Base-by-base conservation (phyloP, 1,140 invertebrate species). In the Brachionus sp. region DNA sequence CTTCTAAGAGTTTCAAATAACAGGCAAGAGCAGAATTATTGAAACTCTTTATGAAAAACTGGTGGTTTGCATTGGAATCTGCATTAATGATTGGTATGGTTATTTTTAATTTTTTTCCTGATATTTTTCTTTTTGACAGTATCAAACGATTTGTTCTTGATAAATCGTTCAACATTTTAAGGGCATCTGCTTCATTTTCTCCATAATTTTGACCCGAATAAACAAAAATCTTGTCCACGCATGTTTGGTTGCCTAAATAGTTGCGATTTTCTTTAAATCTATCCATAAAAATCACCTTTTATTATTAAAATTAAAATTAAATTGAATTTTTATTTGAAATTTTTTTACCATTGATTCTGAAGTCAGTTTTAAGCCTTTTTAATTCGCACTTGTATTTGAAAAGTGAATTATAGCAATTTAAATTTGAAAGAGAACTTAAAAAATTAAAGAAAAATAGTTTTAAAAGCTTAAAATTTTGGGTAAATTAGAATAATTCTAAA, bases 161-260 rank as follows among this genome's bases (percentile, higher is more conserved):
- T 25, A 75, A 75, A 12, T 75, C 70, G 19, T 75, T 75, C 13
- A 75, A 46, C 16, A 23, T 46, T 46, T 46, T 75, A 5, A 75
- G 44, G 9, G 42, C 70, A 25, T 44, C 19, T 4, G 19, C 70
- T 50, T 75, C 70, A 9, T 46, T 75, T 25, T 75, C 29, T 75
- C 70, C 70, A 46, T 75, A 75, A 75, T 75, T 75, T 23, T 75
- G 70, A 3, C 70, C 70, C 9, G 70, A 46, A 46, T 46, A 75
- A 25, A 46, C 70, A 75, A 46, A 75, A 46, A 75, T 29, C 3
- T 75, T 23, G 23, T 75, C 70, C 37, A 42, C 16, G n/a, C 13
- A n/a, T 33, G 64, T n/a, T n/a, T 37, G 35, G 13, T n/a, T 29
- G 5, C 19, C 6, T 12, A 68, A 33, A 68, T 35, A 29, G 23